Conservation (phyloP, 2,797 vertebrate species). For the Sciurus vulgaris region DNA sequence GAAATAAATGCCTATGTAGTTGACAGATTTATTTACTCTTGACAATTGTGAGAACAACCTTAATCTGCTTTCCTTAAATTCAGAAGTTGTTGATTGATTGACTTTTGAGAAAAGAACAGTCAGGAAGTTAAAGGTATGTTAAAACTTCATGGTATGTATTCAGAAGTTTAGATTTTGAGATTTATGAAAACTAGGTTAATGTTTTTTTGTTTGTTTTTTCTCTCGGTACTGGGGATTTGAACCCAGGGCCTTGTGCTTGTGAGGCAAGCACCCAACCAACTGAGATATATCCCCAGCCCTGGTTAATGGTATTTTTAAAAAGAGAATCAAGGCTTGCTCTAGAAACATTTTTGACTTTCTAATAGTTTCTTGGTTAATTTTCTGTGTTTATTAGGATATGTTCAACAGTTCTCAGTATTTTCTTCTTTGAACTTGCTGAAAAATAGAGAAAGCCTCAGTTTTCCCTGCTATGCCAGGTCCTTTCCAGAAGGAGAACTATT, state of each 20-base stretch:
- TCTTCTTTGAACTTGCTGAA: constrained; percentile 16
- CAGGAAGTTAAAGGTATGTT: constrained; percentile 54
- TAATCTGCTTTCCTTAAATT: constrained; percentile 38
- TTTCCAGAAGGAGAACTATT: constrained; percentile 1
- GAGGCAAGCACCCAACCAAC: too few species aligned
- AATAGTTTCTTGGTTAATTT: constrained; percentile 43
- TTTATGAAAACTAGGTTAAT: constrained; percentile 65
- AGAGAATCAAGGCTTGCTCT: not conserved
- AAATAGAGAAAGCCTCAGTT: not conserved
- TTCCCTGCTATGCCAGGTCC: not conserved
- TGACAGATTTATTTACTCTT: constrained; percentile 59
- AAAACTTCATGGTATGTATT: constrained; percentile 44
- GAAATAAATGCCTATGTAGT: constrained; percentile 32
- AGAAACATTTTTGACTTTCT: constrained; percentile 50
- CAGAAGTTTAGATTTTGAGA: constrained; percentile 52
- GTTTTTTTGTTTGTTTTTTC: not conserved
- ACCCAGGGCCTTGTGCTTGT: too few species aligned
- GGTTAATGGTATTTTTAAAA: constrained; percentile 63
- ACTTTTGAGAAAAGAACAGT: constrained; percentile 44
- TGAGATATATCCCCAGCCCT: too few species aligned
- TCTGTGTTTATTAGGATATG: constrained; percentile 20
- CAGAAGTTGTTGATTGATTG: constrained; percentile 55
- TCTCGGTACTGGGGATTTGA: too few species aligned
- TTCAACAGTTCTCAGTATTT: not conserved
- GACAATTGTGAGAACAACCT: constrained; percentile 56